A percentile compares a stretch with the other conserved stretches of the same genome.
phyloP scores from a whole-genome alignment of 2,113 vertebrate genomes.

The Thinocorus orbignyianus region DNA sequence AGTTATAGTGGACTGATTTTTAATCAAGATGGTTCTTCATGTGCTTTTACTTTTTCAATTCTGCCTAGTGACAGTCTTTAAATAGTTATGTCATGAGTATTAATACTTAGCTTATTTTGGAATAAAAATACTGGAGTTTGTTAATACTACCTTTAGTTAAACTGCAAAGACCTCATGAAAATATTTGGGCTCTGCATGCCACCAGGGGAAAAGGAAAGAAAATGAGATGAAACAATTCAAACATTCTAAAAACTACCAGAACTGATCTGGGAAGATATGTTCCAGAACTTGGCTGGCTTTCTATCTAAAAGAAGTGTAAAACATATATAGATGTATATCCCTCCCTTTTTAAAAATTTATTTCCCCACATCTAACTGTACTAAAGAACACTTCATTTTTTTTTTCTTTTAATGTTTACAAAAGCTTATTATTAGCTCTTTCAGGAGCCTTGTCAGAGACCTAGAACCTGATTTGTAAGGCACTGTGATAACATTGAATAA shows the following conservation, averaged over 20 bases:
- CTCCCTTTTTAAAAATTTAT: fast-evolving
- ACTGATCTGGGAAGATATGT: not conserved
- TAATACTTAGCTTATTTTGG: not conserved
- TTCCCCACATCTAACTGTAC: not conserved
- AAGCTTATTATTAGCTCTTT: not conserved
- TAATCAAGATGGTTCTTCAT: not conserved
- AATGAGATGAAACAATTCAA: not conserved
- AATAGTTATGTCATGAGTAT: not conserved
- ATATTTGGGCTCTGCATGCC: not conserved
- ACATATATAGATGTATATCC: not conserved
- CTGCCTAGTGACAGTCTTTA: not conserved
- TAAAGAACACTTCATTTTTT: not conserved
- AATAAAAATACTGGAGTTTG: not conserved
- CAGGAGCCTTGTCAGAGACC: not conserved
- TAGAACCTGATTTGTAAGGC: not conserved
- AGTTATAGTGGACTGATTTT: not conserved
- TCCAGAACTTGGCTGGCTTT: not conserved
- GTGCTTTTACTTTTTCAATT: not conserved
- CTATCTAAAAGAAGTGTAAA: not conserved
- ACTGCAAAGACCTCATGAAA: not conserved
- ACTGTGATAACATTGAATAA: not conserved
- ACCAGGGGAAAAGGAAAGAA: not conserved
- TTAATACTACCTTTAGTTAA: not conserved
- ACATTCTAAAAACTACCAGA: not conserved
- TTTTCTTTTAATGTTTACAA: not conserved